Percentiles rank a stretch among this genome's conserved stretches.
Evolutionary conservation across 2,888 invertebrate species (phyloP).

Genomic region (Pyrrhosoma nymphula): DNA sequence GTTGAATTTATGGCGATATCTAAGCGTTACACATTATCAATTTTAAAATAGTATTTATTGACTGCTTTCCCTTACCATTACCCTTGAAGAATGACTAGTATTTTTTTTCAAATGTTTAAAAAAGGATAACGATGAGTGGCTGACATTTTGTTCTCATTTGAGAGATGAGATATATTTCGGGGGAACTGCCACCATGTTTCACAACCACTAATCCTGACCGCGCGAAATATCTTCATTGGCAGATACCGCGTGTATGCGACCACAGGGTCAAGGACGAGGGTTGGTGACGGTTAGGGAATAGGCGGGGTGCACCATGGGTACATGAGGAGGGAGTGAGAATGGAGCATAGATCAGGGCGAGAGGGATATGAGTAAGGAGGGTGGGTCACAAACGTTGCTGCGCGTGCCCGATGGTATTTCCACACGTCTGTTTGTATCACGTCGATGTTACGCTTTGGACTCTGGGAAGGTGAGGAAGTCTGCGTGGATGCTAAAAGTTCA

Average conservation of each 20-base stretch:
- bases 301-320: neutral
- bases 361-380: no score
- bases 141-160: no score
- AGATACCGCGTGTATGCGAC: neutral
- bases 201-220: neutral
- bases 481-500: neutral
- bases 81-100: no score
- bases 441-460: neutral
- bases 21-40: no score
- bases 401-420: slow-evolving; percentile 6
- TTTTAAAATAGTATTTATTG: no score
- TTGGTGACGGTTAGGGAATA: neutral
- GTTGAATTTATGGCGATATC: no score
- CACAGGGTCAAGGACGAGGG: neutral
- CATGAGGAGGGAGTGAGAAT: neutral
- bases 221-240: neutral
- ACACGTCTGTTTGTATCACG: neutral
- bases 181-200: no score
- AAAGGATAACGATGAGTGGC: no score
- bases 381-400: no score
- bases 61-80: no score
- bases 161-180: no score
- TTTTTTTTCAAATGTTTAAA: no score
- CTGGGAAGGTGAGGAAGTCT: neutral
- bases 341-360: neutral